phyloP scores from a whole-genome alignment of 2,888 invertebrate species.

The Ophion ellenae region DNA sequence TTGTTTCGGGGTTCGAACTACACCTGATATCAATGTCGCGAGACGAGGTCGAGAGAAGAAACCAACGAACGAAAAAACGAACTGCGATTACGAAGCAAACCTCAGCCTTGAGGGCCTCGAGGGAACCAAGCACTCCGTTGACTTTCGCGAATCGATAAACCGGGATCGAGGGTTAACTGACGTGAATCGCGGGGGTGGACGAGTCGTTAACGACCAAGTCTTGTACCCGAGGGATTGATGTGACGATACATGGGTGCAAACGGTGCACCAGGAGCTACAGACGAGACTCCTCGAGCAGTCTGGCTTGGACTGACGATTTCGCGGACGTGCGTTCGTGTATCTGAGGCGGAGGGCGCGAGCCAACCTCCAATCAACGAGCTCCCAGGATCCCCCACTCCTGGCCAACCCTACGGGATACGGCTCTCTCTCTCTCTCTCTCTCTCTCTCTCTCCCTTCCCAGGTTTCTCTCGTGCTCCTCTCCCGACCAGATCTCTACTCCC shows the following conservation, averaged over 20 bases:
- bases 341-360: slow-evolving; percentile 81
- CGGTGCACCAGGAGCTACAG: slow-evolving; percentile 16
- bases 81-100: no score
- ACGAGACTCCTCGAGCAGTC: slow-evolving; percentile 74
- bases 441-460: slow-evolving; percentile 6
- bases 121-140: no score
- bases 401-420: neutral
- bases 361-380: slow-evolving; percentile 76
- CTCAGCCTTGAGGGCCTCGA: no score
- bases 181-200: neutral
- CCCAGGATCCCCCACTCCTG: slow-evolving; percentile 50
- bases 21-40: no score
- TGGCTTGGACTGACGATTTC: slow-evolving; percentile 80
- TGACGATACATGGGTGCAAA: neutral
- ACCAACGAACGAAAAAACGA: no score
- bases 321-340: slow-evolving; percentile 76
- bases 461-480: slow-evolving; percentile 19
- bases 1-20: no score
- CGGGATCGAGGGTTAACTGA: no score
- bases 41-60: no score
- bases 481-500: slow-evolving; percentile 8
- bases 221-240: neutral
- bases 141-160: neutral
- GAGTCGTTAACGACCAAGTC: neutral
- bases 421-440: slow-evolving; percentile 22